Conservation (phyloP, 2,888 invertebrate genomes). For the Epiblema foenella region DNA sequence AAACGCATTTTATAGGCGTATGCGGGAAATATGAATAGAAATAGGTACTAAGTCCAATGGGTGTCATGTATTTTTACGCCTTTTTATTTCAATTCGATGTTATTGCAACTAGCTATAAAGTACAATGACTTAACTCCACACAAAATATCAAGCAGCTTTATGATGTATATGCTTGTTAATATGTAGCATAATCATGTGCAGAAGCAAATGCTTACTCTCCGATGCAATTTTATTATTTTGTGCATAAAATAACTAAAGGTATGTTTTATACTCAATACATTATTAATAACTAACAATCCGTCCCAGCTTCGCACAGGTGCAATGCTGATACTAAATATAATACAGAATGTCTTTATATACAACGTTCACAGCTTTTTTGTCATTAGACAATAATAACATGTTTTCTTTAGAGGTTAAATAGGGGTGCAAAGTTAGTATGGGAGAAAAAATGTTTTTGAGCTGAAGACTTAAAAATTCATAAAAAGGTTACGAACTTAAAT, state of each 20-base stretch:
- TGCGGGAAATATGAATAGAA: neutral
- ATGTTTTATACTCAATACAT: neutral
- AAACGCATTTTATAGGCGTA: neutral
- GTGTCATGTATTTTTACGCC: neutral
- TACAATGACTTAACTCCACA: neutral
- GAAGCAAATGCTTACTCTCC: neutral
- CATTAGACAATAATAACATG: no score
- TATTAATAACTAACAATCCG: no score
- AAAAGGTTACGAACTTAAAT: no score
- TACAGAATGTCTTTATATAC: no score
- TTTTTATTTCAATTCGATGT: neutral
- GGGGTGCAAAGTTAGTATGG: no score
- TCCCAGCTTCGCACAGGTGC: no score
- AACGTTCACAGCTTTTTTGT: no score
- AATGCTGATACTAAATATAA: no score
- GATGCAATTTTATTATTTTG: neutral
- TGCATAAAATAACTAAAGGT: neutral
- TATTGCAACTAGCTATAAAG: neutral
- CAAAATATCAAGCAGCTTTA: neutral
- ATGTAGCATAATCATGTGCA: neutral
- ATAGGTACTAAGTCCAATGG: neutral
- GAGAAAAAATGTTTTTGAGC: no score
- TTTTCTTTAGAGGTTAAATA: no score
- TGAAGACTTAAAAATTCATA: no score
- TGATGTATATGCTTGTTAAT: neutral